Base-by-base conservation (phyloP, 23 tunicate genomes). In the Trididemnum clinides region DNA sequence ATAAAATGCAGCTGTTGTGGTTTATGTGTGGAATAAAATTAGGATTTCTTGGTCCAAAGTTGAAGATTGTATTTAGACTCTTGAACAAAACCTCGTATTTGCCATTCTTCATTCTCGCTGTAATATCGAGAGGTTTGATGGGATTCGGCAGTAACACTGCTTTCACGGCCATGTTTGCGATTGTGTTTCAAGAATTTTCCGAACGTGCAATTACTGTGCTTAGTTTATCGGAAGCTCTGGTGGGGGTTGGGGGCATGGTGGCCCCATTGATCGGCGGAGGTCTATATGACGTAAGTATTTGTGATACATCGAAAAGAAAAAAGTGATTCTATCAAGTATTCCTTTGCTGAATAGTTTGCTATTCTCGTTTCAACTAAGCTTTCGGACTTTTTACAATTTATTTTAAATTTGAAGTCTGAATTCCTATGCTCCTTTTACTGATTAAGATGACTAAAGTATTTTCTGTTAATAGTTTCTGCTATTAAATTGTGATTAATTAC, bases 81-180 rank as follows among this genome's bases (percentile, higher is more conserved):
- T 28, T 89, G 5, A 49, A 69, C 26, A 49, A 66, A 34, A 54
- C 72, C 5, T 62, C 73, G 26, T 3, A 76, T 3, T 34, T 64
- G 34, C 69, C 84, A 6, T 94, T 94, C 38, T 80, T 94, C 50
- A 32, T 64, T 34, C 82, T 94, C 0, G 65, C 84, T 21, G 49
- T 94, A 30, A 21, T 76, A 27, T 66, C 87, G 36, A 81, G 98
- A 34, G 64, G 89, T 23, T 35, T 89, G 27, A 94, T 94, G 98
- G 98, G 98, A 0, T 33, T 94, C 21, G 98, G 98, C 0, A 94
- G 88, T 64, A 77, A 57, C 51, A 27, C 87, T 0, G 85, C 98
- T 2, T 94, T 85, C 85, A 94, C 98, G 1, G 98, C 98, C 1
- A 84, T 94, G 87, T 94, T 94, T 51, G 95, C 98, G 0, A 73